These are phyloP conservation scores for Phacellophora camtschatica DNA, from an alignment of 30 jellyfish, hydroid and myxozoan species.

Conservation along the genomic window DNA sequence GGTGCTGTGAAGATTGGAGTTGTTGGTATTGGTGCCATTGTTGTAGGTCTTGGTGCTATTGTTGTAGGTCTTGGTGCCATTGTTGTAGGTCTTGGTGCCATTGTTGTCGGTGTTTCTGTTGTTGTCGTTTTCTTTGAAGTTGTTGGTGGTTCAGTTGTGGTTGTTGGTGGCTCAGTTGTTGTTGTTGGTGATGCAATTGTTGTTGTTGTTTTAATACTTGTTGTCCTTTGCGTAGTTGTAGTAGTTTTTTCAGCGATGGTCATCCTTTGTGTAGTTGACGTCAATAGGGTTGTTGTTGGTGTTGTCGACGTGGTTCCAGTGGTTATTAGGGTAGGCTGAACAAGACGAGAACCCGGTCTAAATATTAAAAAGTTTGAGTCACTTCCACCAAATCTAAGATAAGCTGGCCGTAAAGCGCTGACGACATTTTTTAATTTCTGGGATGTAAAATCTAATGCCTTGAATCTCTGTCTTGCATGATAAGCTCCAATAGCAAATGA, in stretches of 20 bases:
- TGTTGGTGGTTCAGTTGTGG: neutral
- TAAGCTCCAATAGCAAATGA: constrained; percentile 72
- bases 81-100: constrained; percentile 6
- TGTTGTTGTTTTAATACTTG: neutral
- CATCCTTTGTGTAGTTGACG: neutral
- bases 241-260: neutral
- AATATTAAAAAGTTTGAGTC: constrained; percentile 69
- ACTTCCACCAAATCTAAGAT: constrained; percentile 80
- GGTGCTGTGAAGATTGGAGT: neutral
- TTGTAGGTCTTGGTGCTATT: neutral
- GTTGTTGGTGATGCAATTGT: constrained; percentile 4
- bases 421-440: constrained; percentile 59
- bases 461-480: constrained; percentile 53
- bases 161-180: constrained; percentile 1
- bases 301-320: constrained; percentile 31
- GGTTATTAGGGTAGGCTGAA: constrained; percentile 43
- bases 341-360: constrained; percentile 42
- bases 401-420: constrained; percentile 79
- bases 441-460: constrained; percentile 56
- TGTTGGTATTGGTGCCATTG: constrained; percentile 10
- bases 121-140: constrained; percentile 5
- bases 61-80: constrained; percentile 32
- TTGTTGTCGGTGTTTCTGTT: constrained; percentile 1
- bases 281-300: neutral
- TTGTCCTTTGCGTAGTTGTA: neutral